Percentiles rank a stretch among this genome's conserved stretches.
Evolutionary conservation across 2,888 invertebrate genomes (phyloP).

Genomic region (Pardosa pseudoannulata): DNA sequence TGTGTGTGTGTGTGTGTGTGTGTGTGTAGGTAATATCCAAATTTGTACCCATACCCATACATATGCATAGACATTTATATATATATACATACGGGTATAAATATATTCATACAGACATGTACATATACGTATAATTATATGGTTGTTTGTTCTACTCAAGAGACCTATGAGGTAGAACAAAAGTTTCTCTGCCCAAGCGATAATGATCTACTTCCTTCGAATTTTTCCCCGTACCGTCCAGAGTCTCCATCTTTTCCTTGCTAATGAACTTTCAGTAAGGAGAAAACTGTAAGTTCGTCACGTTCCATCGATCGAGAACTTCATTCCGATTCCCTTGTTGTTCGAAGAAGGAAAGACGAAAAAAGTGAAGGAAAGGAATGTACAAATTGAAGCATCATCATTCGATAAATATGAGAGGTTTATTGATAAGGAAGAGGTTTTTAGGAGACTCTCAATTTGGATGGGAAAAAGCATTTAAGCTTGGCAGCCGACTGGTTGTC

Average conservation of each 20-base stretch:
- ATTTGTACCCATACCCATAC: too few relatives aligned
- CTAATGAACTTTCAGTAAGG: not conserved
- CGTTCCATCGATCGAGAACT: not conserved
- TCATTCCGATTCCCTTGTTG: not conserved
- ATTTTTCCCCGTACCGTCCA: not conserved
- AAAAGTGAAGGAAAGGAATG: not conserved
- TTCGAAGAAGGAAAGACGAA: too few relatives aligned
- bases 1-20: too few relatives aligned
- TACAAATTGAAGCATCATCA: constrained; percentile 1
- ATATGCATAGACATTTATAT: too few relatives aligned
- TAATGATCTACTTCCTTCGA: not conserved
- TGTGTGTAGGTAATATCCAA: too few relatives aligned
- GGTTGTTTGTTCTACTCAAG: not conserved
- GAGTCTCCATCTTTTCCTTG: not conserved
- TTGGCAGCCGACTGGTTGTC: not conserved
- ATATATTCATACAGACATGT: too few relatives aligned
- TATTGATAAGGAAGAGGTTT: not conserved
- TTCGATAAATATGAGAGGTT: not conserved
- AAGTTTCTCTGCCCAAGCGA: not conserved
- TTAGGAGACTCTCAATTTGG: not conserved
- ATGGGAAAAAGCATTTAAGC: not conserved
- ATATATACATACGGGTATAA: too few relatives aligned
- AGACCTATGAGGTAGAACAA: not conserved
- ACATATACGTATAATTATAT: not conserved
- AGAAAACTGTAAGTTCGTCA: not conserved